A percentile compares a stretch with the other conserved stretches of the same genome.
These are phyloP conservation scores for Anolis carolinensis DNA, from an alignment of 2,113 vertebrate genomes.

Conservation along the genomic window DNA sequence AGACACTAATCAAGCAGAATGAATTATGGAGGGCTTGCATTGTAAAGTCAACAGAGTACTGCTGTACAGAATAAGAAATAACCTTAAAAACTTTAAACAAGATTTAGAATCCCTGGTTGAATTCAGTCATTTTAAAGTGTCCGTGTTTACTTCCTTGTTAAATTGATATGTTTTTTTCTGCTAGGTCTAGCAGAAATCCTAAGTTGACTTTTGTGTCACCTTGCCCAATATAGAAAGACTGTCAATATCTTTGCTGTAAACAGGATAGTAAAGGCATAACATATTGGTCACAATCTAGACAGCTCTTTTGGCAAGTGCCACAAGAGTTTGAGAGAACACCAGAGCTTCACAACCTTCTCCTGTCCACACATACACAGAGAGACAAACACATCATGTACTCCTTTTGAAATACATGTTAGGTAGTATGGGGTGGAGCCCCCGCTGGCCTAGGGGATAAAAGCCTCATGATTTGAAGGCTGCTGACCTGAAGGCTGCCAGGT, in stretches of 20 bases:
- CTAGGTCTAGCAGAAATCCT: conserved; percentile 55
- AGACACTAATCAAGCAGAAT: conserved; percentile 41
- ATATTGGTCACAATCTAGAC: conserved; percentile 11
- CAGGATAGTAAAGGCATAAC: background rate
- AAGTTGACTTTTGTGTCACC: conserved; percentile 47
- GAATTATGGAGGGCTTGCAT: conserved; percentile 25
- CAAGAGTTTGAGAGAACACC: background rate
- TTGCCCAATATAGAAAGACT: conserved; percentile 39
- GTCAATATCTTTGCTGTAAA: conserved; percentile 30
- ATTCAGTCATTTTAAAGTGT: conserved; percentile 33
- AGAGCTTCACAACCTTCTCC: background rate
- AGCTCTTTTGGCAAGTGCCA: background rate
- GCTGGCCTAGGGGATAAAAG: too few relatives aligned
- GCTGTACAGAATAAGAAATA: conserved; percentile 44
- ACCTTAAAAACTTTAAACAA: conserved; percentile 41
- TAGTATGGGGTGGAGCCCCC: too few relatives aligned
- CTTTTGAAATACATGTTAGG: background rate
- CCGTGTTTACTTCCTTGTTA: conserved; percentile 53
- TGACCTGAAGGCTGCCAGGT: too few relatives aligned
- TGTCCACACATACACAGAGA: background rate
- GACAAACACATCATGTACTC: too few relatives aligned
- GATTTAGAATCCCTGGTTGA: conserved; percentile 46
- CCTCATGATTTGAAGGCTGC: too few relatives aligned
- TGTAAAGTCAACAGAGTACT: conserved; percentile 37
- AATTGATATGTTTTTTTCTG: conserved; percentile 57